Percentiles rank a stretch among this genome's conserved stretches.
Evolutionary conservation across 2,888 invertebrate genomes (phyloP).

Genomic region (Philereme transversata): DNA sequence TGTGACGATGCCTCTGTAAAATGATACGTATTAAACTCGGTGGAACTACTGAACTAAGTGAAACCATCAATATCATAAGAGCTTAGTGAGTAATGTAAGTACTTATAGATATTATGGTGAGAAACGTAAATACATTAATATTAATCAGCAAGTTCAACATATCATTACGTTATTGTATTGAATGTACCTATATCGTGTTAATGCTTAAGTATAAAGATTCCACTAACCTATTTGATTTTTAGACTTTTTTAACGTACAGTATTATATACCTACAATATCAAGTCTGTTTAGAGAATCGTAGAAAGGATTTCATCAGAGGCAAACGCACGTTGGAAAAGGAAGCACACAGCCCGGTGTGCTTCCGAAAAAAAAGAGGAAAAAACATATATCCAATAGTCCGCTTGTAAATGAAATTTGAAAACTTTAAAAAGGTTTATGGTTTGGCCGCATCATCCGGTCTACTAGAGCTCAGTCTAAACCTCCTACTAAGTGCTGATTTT

Average conservation of each 20-base stretch:
- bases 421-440: too few relatives aligned
- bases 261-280: too few relatives aligned
- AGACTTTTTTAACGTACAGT: not conserved
- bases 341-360: too few relatives aligned
- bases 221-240: not conserved
- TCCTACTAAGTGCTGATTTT: too few relatives aligned
- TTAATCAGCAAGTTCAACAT: slow-evolving; percentile 26
- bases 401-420: too few relatives aligned
- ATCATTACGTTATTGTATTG: slow-evolving; percentile 21
- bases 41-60: slow-evolving; percentile 4
- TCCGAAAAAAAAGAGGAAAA: too few relatives aligned
- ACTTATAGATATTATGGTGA: slow-evolving; percentile 3
- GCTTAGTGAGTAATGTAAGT: slow-evolving; percentile 13
- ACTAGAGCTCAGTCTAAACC: too few relatives aligned
- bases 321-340: too few relatives aligned
- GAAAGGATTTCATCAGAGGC: too few relatives aligned
- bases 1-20: not conserved
- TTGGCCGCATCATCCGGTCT: too few relatives aligned
- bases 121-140: slow-evolving; percentile 9
- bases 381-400: too few relatives aligned
- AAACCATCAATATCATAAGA: slow-evolving; percentile 14
- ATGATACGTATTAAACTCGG: slow-evolving; percentile 6
- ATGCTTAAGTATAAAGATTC: not conserved
- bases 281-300: too few relatives aligned
- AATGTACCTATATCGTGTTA: slow-evolving; percentile 11